These are phyloP conservation scores for Onychomys arenicola DNA, from an alignment of 2,797 vertebrate species.

Conservation along the genomic window DNA sequence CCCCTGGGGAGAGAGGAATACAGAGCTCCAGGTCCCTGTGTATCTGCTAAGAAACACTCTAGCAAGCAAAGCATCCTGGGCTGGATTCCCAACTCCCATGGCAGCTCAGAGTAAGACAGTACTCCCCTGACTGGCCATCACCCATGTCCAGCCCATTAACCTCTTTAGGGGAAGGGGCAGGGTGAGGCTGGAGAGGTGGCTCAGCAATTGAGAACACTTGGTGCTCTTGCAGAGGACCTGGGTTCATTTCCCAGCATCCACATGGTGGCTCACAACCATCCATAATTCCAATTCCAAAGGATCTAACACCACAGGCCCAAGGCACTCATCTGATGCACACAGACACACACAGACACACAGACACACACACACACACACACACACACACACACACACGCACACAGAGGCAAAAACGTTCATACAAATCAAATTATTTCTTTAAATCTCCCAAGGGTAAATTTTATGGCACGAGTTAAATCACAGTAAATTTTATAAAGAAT, in stretches of 20 bases:
- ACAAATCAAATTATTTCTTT: neutral
- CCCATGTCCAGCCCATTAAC: neutral
- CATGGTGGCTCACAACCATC: neutral
- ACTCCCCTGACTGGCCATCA: neutral
- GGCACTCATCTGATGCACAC: neutral
- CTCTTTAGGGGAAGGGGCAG: neutral
- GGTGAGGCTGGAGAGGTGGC: neutral
- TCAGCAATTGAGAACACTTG: neutral
- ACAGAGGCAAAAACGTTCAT: neutral
- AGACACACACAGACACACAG: neutral
- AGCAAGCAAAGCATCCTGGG: neutral
- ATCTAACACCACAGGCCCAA: neutral
- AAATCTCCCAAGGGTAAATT: neutral
- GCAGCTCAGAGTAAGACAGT: neutral
- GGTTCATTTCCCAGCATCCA: neutral
- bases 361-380: neutral
- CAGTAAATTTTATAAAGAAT: neutral
- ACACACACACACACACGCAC: neutral
- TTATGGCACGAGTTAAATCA: slow-evolving; percentile 22
- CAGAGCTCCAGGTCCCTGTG: neutral
- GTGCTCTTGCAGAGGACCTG: neutral
- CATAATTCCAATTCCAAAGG: neutral
- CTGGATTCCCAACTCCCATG: neutral
- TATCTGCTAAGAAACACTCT: slow-evolving; percentile 38
- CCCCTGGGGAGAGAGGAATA: neutral